Percentiles rank a stretch among this genome's conserved stretches.
phyloP scores from a whole-genome alignment of 2,888 invertebrate species.

The Scelioninae gen. 1 region DNA sequence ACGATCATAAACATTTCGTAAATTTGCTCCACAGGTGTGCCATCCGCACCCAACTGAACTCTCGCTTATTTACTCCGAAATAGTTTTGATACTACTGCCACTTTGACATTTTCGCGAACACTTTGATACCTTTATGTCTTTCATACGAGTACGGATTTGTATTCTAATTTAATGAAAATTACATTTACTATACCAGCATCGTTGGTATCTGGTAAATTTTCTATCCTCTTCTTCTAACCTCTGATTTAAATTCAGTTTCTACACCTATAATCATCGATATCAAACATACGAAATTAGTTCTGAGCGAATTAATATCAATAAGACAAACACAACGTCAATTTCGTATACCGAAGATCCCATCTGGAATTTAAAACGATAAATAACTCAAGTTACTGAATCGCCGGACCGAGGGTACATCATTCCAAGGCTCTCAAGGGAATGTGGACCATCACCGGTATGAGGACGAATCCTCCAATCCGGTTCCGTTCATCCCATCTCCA shows the following conservation, averaged over 20 bases:
- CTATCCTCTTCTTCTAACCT: too few species aligned
- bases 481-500: constrained; percentile 74
- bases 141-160: constrained; percentile 42
- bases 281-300: constrained; percentile 25
- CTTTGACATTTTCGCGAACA: constrained; percentile 48
- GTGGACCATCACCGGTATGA: constrained; percentile 70
- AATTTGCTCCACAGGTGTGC: constrained; percentile 85
- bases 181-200: neutral
- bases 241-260: too few species aligned
- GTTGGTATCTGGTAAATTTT: too few species aligned
- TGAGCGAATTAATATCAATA: constrained; percentile 47
- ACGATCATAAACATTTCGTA: constrained; percentile 84
- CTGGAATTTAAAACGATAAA: constrained; percentile 70
- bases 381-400: constrained; percentile 70
- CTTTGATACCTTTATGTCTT: constrained; percentile 20
- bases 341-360: constrained; percentile 57
- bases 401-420: constrained; percentile 69
- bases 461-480: constrained; percentile 74
- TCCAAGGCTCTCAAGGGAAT: constrained; percentile 63
- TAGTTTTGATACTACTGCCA: constrained; percentile 38
- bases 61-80: constrained; percentile 80
- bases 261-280: too few species aligned
- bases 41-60: constrained; percentile 80
- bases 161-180: constrained; percentile 42
- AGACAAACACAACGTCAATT: constrained; percentile 59